phyloP scores from a whole-genome alignment of 2,797 vertebrate species.

The Falco biarmicus region DNA sequence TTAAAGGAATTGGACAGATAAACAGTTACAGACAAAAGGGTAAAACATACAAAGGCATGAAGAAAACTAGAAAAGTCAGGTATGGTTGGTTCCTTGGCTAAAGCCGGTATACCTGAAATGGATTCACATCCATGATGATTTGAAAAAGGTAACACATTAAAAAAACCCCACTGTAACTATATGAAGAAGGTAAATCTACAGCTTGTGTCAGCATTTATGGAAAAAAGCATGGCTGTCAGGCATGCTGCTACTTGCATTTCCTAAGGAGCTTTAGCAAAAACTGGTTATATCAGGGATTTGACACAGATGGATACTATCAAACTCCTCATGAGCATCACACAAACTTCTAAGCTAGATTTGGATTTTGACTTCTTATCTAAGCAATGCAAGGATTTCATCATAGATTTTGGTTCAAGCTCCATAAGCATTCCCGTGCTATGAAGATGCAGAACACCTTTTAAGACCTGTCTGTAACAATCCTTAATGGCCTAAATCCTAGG shows the following conservation, averaged over 20 bases:
- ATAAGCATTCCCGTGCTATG: background rate
- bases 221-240: background rate
- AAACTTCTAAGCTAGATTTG: background rate
- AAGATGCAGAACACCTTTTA: background rate
- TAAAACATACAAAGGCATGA: background rate
- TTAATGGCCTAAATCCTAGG: background rate
- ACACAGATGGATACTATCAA: background rate
- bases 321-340: background rate
- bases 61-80: background rate
- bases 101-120: background rate
- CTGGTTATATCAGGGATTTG: background rate
- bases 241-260: background rate
- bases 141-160: background rate
- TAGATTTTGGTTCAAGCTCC: background rate
- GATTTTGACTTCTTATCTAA: background rate
- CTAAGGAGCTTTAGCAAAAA: background rate
- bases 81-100: background rate
- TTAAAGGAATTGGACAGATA: background rate
- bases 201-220: background rate
- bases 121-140: background rate
- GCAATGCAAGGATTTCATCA: background rate
- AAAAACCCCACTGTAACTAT: rapidly evolving
- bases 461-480: background rate
- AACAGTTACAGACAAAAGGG: background rate
- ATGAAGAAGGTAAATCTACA: background rate